phyloP scores from a whole-genome alignment of 1,140 invertebrate species.

The Aphelenchoides fujianensis region DNA sequence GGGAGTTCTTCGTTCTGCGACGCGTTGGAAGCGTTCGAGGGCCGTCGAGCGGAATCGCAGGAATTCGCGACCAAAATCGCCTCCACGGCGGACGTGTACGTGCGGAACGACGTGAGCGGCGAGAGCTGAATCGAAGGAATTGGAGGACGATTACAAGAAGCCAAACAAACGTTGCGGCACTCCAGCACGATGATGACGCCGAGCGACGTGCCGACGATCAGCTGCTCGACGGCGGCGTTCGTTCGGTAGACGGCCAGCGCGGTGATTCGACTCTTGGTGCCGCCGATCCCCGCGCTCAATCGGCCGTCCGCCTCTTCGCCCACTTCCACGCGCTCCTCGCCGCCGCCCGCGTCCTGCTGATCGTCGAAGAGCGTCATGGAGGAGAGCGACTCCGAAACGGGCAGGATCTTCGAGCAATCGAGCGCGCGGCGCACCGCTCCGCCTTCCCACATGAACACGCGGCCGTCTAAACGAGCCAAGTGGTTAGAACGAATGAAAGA shows the following conservation, averaged over 20 bases:
- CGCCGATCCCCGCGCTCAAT: constrained; percentile 3
- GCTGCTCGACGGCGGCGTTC: constrained; percentile 24
- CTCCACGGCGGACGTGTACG: constrained; percentile 34
- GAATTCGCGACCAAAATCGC: constrained; percentile 32
- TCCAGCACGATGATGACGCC: constrained; percentile 38
- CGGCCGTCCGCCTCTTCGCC: neutral
- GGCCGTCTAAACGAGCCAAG: constrained; percentile 27
- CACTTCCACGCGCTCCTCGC: no score
- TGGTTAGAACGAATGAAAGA: no score
- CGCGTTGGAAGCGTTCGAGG: no score
- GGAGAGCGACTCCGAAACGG: constrained; percentile 35
- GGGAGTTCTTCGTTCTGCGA: constrained; percentile 1
- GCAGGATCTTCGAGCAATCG: constrained; percentile 39
- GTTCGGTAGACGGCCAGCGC: neutral
- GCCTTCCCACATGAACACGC: constrained; percentile 40
- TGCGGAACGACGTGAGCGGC: constrained; percentile 42
- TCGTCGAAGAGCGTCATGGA: constrained; percentile 39
- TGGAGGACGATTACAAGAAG: constrained; percentile 27
- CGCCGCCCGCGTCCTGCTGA: neutral
- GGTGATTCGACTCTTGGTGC: constrained; percentile 19
- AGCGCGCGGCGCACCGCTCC: constrained; percentile 29
- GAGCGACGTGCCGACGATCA: constrained; percentile 40
- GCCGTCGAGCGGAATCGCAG: neutral
- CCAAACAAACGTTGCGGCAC: constrained; percentile 25
- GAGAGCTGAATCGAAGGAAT: constrained; percentile 27